phyloP scores from a whole-genome alignment of 2,797 vertebrate genomes.

The Hirundo rustica region DNA sequence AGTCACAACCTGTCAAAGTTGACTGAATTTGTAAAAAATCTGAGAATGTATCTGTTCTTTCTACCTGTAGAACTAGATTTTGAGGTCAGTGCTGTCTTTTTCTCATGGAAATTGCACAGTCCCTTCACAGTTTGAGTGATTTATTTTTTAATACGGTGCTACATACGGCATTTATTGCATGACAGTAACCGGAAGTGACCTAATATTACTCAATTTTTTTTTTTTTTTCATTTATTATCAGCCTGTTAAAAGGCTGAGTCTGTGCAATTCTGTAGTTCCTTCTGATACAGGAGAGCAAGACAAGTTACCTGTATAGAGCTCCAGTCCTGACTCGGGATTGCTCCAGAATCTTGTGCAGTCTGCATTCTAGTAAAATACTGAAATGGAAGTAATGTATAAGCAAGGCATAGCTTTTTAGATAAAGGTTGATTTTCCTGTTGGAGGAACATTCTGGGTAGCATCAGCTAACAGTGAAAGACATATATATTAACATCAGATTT shows the following conservation, averaged over 20 bases:
- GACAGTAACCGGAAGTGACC: not conserved
- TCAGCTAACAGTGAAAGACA: not conserved
- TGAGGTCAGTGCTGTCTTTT: not conserved
- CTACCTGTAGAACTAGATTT: not conserved
- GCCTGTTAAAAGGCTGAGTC: not conserved
- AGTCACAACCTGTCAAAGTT: not conserved
- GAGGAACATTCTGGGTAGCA: not conserved
- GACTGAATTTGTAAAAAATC: not conserved
- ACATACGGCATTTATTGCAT: accelerated
- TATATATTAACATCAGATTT: not conserved
- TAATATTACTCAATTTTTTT: not conserved
- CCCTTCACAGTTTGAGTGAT: not conserved
- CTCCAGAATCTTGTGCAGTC: not conserved
- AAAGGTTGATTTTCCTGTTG: not conserved
- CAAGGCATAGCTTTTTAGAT: not conserved
- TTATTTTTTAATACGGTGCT: not conserved
- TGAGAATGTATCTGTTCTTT: not conserved
- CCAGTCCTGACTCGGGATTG: not conserved
- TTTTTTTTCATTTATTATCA: not conserved
- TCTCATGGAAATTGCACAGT: not conserved
- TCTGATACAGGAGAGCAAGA: not conserved
- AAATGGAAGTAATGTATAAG: not conserved
- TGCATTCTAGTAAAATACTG: not conserved
- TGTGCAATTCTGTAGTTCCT: not conserved
- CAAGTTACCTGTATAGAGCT: not conserved